These are phyloP conservation scores for Passerina amoena DNA, from an alignment of 2,113 vertebrate species.

Conservation along the genomic window DNA sequence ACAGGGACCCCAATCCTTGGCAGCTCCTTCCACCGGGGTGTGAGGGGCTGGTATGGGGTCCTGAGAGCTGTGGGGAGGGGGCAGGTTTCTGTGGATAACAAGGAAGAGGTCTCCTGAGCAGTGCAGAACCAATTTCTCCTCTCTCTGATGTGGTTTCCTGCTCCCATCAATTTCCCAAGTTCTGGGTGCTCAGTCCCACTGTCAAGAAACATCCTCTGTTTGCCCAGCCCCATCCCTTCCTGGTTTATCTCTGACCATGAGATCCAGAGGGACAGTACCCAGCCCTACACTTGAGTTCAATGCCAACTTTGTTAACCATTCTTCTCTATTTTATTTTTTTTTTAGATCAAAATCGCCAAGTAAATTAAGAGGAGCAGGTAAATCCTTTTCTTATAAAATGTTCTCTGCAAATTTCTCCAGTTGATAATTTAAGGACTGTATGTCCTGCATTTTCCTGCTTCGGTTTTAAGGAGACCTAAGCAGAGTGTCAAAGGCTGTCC, in stretches of 20 bases:
- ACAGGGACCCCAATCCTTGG: background rate
- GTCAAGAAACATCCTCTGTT: background rate
- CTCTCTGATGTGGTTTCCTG: background rate
- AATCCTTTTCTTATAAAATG: background rate
- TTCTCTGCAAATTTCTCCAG: background rate
- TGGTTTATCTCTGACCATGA: background rate
- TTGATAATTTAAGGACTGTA: background rate
- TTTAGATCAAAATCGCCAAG: background rate
- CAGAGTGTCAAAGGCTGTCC: background rate
- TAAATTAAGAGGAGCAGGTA: background rate
- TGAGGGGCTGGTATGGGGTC: background rate
- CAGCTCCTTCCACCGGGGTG: fast-evolving
- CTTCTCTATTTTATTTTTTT: background rate
- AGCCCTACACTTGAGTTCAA: background rate
- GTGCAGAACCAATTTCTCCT: background rate
- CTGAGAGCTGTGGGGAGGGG: background rate
- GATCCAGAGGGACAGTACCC: background rate
- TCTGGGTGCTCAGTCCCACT: background rate
- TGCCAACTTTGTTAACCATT: background rate
- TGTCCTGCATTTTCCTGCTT: background rate
- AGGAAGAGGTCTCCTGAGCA: background rate
- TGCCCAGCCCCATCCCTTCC: background rate
- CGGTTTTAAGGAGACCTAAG: background rate
- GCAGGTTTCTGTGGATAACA: background rate
- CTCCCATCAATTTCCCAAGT: background rate